Percentiles rank a stretch among this genome's conserved stretches.
Evolutionary conservation across 2,113 vertebrate genomes (phyloP).

Genomic region (Columba livia): DNA sequence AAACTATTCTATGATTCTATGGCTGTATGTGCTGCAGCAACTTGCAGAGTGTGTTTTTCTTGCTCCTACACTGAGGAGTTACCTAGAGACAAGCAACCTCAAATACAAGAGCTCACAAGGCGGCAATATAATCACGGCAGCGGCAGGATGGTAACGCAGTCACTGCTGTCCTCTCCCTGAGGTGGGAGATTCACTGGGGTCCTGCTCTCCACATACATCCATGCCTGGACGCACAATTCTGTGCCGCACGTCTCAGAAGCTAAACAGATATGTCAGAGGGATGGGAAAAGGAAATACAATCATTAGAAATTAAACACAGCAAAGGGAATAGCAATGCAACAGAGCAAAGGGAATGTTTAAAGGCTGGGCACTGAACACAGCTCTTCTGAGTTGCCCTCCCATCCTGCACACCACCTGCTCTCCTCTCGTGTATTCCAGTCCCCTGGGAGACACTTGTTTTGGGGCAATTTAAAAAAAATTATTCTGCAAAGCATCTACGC

Average conservation of each 20-base stretch:
- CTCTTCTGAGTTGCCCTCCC: not conserved
- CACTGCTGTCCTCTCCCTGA: not conserved
- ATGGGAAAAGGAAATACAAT: not conserved
- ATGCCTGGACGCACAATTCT: not conserved
- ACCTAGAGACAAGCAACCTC: slow-evolving; percentile 4
- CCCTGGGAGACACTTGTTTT: not conserved
- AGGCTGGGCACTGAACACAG: not conserved
- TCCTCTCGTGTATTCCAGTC: not conserved
- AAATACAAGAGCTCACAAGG: not conserved
- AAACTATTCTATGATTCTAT: too few relatives aligned
- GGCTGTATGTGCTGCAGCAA: not conserved
- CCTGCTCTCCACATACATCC: not conserved
- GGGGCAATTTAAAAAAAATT: not conserved
- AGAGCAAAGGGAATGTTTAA: not conserved
- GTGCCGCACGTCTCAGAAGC: not conserved
- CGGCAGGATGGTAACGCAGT: not conserved
- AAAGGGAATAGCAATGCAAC: not conserved
- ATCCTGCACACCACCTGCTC: not conserved
- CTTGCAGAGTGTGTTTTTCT: not conserved
- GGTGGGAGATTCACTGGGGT: not conserved
- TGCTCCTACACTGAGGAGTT: not conserved
- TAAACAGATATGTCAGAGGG: not conserved
- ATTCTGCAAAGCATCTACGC: not conserved
- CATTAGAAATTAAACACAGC: not conserved
- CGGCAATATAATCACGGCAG: not conserved